Conservation (phyloP, 2,888 invertebrate genomes). For the Dromius quadrimaculatus region DNA sequence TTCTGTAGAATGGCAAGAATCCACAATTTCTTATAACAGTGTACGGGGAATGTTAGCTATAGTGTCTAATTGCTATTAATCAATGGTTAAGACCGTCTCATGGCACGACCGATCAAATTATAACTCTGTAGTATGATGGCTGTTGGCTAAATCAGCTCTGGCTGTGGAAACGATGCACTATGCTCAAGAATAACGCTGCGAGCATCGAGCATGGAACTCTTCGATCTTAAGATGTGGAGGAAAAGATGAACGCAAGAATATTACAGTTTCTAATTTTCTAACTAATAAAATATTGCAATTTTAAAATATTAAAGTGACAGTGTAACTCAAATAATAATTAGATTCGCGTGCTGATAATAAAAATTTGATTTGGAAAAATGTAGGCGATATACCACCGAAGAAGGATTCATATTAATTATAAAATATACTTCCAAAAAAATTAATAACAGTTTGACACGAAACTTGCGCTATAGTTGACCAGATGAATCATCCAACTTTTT, state of each 20-base stretch:
- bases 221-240: too few relatives aligned
- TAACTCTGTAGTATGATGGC: slow-evolving; percentile 65
- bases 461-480: too few relatives aligned
- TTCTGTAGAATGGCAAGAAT: neutral
- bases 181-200: neutral
- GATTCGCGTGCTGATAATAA: too few relatives aligned
- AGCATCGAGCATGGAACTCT: slow-evolving; percentile 1
- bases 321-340: too few relatives aligned
- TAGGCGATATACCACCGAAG: slow-evolving; percentile 17
- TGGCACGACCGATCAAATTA: slow-evolving; percentile 68
- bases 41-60: slow-evolving; percentile 60
- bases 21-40: slow-evolving; percentile 56
- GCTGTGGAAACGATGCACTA: slow-evolving; percentile 48
- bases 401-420: slow-evolving; percentile 43
- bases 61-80: slow-evolving; percentile 67
- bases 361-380: neutral
- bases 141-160: slow-evolving; percentile 66
- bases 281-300: slow-evolving; percentile 24
- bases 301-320: slow-evolving; percentile 20
- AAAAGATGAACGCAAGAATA: too few relatives aligned
- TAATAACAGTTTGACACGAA: slow-evolving; percentile 48
- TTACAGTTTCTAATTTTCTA: too few relatives aligned
- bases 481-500: too few relatives aligned
- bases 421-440: slow-evolving; percentile 44
- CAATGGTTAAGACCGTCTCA: slow-evolving; percentile 64